Conservation (phyloP, 2,113 vertebrate genomes). For the Misgurnus anguillicaudatus region DNA sequence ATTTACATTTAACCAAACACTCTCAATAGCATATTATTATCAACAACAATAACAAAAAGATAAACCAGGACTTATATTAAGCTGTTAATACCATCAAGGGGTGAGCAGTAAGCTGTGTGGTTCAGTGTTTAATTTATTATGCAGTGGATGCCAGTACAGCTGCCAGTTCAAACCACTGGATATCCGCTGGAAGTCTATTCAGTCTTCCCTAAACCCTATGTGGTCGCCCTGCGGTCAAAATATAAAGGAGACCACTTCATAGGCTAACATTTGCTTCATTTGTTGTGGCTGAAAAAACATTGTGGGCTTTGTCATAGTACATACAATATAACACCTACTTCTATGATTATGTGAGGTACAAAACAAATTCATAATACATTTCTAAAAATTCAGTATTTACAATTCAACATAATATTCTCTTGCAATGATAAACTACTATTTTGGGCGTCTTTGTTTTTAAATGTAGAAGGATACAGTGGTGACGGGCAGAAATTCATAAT, state of each 20-base stretch:
- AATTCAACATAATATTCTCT: neutral
- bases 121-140: slow-evolving; percentile 55
- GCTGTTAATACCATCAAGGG: slow-evolving; percentile 38
- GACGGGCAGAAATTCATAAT: neutral
- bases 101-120: slow-evolving; percentile 7
- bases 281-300: neutral
- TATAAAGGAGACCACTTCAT: neutral
- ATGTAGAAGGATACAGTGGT: neutral
- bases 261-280: slow-evolving; percentile 34
- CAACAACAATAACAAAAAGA: too few relatives aligned
- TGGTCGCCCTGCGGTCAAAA: slow-evolving; percentile 46
- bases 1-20: neutral
- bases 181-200: slow-evolving; percentile 61
- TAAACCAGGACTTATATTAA: neutral
- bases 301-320: slow-evolving; percentile 10
- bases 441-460: too few relatives aligned
- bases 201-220: slow-evolving; percentile 54
- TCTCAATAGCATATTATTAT: neutral
- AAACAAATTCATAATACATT: neutral
- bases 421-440: neutral
- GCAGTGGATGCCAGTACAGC: slow-evolving; percentile 37
- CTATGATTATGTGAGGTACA: neutral
- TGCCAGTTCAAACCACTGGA: slow-evolving; percentile 66
- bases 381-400: neutral
- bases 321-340: neutral